phyloP scores from a whole-genome alignment of 2,113 vertebrate species.

The Pachycephala philippinensis region DNA sequence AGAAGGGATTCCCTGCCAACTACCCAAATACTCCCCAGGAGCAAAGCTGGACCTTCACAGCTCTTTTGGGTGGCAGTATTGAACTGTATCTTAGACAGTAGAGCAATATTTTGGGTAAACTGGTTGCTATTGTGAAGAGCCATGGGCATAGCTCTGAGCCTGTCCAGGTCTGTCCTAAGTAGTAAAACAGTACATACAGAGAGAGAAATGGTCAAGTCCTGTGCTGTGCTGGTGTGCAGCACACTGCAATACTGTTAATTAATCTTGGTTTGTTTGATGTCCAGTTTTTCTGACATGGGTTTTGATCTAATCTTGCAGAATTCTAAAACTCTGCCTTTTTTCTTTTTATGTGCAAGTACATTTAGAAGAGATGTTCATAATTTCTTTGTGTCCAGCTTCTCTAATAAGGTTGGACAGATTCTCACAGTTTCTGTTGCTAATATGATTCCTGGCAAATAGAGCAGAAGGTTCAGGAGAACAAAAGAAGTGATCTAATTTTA shows the following conservation, averaged over 20 bases:
- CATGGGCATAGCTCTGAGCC: neutral
- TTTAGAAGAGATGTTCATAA: constrained; percentile 46
- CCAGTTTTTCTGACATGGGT: neutral
- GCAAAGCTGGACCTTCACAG: neutral
- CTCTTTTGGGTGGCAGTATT: neutral
- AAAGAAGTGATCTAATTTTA: constrained; percentile 72
- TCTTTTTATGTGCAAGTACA: neutral
- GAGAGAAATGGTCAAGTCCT: neutral
- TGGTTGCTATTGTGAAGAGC: neutral
- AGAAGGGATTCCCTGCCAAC: neutral
- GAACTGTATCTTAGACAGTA: neutral
- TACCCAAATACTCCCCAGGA: neutral
- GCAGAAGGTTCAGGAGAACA: constrained; percentile 70
- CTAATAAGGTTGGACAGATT: constrained; percentile 64
- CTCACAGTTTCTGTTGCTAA: constrained; percentile 71
- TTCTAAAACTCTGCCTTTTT: neutral
- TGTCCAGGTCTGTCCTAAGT: neutral
- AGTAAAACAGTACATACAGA: neutral
- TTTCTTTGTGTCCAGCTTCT: constrained; percentile 38
- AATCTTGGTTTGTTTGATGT: neutral
- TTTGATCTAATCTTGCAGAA: neutral
- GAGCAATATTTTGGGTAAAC: neutral
- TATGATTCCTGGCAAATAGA: constrained; percentile 71
- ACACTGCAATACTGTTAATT: neutral
- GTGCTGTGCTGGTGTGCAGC: neutral